Percentiles rank a stretch among this genome's conserved stretches.
phyloP scores from a whole-genome alignment of 2,797 vertebrate genomes.

The Steatocranus sp. region DNA sequence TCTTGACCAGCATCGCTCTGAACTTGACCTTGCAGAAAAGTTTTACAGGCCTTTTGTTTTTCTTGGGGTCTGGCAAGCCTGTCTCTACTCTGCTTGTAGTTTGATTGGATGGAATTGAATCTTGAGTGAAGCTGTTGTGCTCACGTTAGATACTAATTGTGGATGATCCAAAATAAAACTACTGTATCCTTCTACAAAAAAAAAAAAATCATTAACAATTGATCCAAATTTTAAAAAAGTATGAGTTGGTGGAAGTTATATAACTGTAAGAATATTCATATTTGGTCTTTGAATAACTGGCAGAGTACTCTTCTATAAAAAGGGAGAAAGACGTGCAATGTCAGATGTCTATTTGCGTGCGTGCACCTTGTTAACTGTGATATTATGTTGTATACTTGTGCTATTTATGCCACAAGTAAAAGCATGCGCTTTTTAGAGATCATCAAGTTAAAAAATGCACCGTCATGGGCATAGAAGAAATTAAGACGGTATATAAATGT shows the following conservation, averaged over 20 bases:
- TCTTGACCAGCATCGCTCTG: constrained; percentile 15
- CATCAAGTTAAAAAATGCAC: background rate
- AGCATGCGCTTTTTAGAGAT: background rate
- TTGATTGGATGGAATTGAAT: background rate
- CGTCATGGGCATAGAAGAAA: background rate
- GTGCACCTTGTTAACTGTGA: background rate
- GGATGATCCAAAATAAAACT: background rate
- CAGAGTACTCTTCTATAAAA: background rate
- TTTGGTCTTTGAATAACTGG: background rate
- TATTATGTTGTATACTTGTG: background rate
- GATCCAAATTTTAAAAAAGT: background rate
- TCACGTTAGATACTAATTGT: background rate
- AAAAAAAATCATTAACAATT: background rate
- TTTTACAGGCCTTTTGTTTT: constrained; percentile 10
- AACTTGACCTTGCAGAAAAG: constrained; percentile 45
- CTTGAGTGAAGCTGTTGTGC: background rate
- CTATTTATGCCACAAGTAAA: background rate
- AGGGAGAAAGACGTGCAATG: background rate
- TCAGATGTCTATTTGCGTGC: background rate
- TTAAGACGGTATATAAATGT: constrained; percentile 13
- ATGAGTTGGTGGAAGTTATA: background rate
- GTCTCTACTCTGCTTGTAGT: constrained; percentile 12
- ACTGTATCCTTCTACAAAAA: background rate
- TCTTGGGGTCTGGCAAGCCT: background rate
- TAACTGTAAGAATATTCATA: background rate